Base-by-base conservation (phyloP, 2,113 vertebrate species). In the Ceratotherium simum region DNA sequence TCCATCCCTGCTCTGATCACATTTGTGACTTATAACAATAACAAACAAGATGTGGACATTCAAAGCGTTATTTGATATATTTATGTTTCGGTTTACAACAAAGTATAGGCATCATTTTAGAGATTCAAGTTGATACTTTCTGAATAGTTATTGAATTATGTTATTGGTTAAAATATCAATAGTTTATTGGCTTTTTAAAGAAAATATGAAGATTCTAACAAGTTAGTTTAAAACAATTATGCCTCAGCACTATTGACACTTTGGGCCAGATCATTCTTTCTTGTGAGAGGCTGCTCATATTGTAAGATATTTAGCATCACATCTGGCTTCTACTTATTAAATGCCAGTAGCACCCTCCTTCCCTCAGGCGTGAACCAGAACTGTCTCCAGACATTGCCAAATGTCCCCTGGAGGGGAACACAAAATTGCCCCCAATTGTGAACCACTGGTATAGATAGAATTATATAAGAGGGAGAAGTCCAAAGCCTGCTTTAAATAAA, bases 151-250 rank as follows among this genome's bases (percentile, higher is more conserved):
- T 42, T 85, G 56, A 64, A 72, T 42, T 79, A 81, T 2, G 2
- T 75, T 81, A 87, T 76, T 86, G 16, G 91, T 75, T 76, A 76
- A 88, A 83, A 46, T 92, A 11, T 18, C 23, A 42, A 75, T 21
- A 64, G 36, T 92, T 92, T 67, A 16, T 62, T 92, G 21, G 7
- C 16, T 82, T 76, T 87, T 70, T 70, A n/a, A 60, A 69, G 79
- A 88, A 87, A 91, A 83, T 64, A 48, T 33, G 29, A 83, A 67
- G 8, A 2, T 70, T 92, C 36, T 70, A 73, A 54, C n/a, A 62
- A 62, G n/a, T 95, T 70, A 69, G 16, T 54, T 92, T 81, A 84
- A 95, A 95, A 90, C 20, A 62, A 67, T 60, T 64, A 58, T 33
- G 23, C 3, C 6, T 81, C 62, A 21, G n/a, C 27, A 36, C 58